Percentiles rank a stretch among this genome's conserved stretches.
Conservation (phyloP, 2,797 vertebrate species). For the Halcyon chelicuti region DNA sequence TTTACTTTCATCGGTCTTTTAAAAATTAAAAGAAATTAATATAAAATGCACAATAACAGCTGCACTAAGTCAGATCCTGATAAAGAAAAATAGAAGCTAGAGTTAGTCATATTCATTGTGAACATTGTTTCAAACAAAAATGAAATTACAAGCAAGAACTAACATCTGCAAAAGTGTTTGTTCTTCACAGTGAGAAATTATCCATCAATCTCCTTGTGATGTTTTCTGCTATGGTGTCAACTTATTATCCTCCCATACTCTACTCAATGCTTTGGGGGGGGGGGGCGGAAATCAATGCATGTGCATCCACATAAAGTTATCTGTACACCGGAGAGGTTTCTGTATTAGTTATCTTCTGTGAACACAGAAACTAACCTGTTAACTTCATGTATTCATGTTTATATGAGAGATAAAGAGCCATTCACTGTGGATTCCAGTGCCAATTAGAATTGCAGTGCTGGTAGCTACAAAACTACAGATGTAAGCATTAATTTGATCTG, state of each 20-base stretch:
- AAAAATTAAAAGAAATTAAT: constrained; percentile 10
- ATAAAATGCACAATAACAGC: background rate
- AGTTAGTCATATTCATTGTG: background rate
- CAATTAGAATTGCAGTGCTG: constrained; percentile 24
- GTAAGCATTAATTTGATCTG: constrained; percentile 41
- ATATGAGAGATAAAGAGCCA: background rate
- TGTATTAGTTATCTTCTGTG: background rate
- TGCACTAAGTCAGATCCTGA: background rate
- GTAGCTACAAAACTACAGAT: constrained; percentile 8
- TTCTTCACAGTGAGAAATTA: constrained; percentile 25
- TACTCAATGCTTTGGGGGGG: background rate
- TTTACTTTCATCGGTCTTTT: background rate
- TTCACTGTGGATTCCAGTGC: background rate
- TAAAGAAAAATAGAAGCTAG: constrained; percentile 1
- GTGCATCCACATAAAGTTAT: background rate
- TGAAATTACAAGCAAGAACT: background rate
- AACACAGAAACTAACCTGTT: background rate
- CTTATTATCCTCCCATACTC: background rate
- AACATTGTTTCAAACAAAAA: background rate
- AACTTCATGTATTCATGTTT: background rate
- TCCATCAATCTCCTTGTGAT: background rate
- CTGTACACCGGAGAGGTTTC: background rate
- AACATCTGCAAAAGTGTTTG: constrained; percentile 34
- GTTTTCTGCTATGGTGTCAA: background rate
- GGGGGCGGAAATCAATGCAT: background rate